Base-by-base conservation (phyloP, 2,797 vertebrate species). In the Melopsittacus undulatus region DNA sequence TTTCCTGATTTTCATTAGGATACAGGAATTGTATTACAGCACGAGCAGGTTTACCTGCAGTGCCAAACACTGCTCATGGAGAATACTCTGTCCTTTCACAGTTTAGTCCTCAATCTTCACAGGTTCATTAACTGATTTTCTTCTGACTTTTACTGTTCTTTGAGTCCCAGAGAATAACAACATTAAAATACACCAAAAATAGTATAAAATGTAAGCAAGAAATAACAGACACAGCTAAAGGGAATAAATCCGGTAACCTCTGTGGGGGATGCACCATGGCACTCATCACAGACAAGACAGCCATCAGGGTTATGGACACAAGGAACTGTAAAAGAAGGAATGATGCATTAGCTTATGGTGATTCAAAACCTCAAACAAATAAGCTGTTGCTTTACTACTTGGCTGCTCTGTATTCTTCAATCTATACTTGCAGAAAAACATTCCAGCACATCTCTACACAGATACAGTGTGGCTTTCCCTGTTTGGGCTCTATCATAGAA, bases 161-260 rank as follows among this genome's bases (percentile, higher is more conserved):
- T 10, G 97, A 96, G 70, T 98, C 97, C 81, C 98, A 98, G 87
- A 99, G 97, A 79, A 99, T 98, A 69, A 99, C 78, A 2, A 98
- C 15, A 63, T 98, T 99, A 83, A 99, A 99, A 93, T 99, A 99
- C 4, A 98, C 4, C 84, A 98, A 96, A 76, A 98, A 98, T 13
- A 98, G 97, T 36, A 99, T 54, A 82, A 99, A 99, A 67, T 99
- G 98, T 36, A 98, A 62, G 88, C 98, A 99, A 90, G 99, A 98
- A 13, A 98, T 63, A 6, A 95, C 13, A 3, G 99, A 99, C 79
- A 99, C 98, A 11, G 99, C 73, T n/a, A 99, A 97, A 3, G 99
- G 98, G 97, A 99, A 99, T 82, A 99, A 76, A 96, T 99, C 99
- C 0, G 99, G 99, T 8, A 99, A 96, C 87, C 83, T 97, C 48